Conservation (phyloP, 1,140 invertebrate species). For the Temnothorax nylanderi region DNA sequence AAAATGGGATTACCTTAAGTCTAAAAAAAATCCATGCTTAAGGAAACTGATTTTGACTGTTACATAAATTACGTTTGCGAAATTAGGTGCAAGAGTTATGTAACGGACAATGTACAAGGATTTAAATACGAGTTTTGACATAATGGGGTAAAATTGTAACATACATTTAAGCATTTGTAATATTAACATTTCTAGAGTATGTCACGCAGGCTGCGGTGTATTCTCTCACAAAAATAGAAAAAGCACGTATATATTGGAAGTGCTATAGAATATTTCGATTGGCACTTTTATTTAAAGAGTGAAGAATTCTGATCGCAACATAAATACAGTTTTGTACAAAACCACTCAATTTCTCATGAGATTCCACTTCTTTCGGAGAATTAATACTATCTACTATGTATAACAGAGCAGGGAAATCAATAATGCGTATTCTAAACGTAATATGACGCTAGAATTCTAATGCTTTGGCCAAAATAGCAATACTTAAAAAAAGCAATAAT, state of each 20-base stretch:
- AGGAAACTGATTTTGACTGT: slow-evolving; percentile 72
- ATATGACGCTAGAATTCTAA: slow-evolving; percentile 66
- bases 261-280: slow-evolving; percentile 66
- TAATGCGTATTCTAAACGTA: slow-evolving; percentile 67
- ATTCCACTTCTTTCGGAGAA: slow-evolving; percentile 33
- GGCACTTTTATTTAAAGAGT: slow-evolving; percentile 72
- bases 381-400: slow-evolving; percentile 59
- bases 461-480: slow-evolving; percentile 80
- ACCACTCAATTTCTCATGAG: slow-evolving; percentile 45
- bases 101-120: slow-evolving; percentile 52
- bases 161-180: slow-evolving; percentile 49
- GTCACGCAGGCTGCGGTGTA: not conserved
- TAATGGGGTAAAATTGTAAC: slow-evolving; percentile 48
- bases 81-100: slow-evolving; percentile 62
- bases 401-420: slow-evolving; percentile 62
- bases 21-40: slow-evolving; percentile 43
- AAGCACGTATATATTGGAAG: slow-evolving; percentile 64
- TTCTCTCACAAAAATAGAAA: slow-evolving; percentile 60
- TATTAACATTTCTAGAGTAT: slow-evolving; percentile 25
- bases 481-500: slow-evolving; percentile 78
- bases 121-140: slow-evolving; percentile 56
- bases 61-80: slow-evolving; percentile 64
- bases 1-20: slow-evolving; percentile 18
- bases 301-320: slow-evolving; percentile 65
- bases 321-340: slow-evolving; percentile 68